Percentiles rank a stretch among this genome's conserved stretches.
Evolutionary conservation across 92 coral and sea anemone species (phyloP).

Genomic region (Zoanthus sociatus): DNA sequence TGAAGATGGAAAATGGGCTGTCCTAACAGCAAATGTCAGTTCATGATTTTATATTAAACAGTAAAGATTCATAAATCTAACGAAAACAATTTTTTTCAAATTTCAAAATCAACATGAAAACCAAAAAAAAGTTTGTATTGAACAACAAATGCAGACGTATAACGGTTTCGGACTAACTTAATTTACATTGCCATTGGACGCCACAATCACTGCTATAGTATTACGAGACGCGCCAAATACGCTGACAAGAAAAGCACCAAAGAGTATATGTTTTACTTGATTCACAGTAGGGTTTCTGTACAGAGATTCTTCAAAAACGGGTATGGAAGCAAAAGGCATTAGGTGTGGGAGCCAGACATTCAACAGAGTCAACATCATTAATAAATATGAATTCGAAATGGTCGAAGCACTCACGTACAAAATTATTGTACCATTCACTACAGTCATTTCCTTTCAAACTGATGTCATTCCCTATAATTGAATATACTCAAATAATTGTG

Average conservation of each 20-base stretch:
- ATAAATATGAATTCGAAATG: neutral
- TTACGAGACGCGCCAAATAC: constrained; percentile 28
- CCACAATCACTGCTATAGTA: neutral
- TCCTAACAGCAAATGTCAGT: neutral
- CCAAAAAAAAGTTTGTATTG: too few relatives aligned
- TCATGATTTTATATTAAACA: neutral
- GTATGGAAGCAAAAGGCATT: constrained; percentile 7
- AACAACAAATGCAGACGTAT: neutral
- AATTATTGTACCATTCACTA: neutral
- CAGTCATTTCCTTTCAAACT: neutral
- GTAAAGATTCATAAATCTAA: neutral
- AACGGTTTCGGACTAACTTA: constrained; percentile 16
- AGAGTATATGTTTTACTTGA: constrained; percentile 22
- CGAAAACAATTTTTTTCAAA: neutral
- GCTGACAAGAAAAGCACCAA: neutral
- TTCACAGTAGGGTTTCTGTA: constrained; percentile 31
- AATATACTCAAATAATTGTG: neutral
- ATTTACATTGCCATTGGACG: neutral
- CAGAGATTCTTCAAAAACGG: constrained; percentile 7
- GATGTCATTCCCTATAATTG: neutral
- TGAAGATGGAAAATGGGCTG: neutral
- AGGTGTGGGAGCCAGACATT: constrained; percentile 31
- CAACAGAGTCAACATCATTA: constrained; percentile 15
- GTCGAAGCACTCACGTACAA: neutral
- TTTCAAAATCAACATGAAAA: too few relatives aligned